Conservation (phyloP, 2,797 vertebrate genomes). For the Allobates femoralis region DNA sequence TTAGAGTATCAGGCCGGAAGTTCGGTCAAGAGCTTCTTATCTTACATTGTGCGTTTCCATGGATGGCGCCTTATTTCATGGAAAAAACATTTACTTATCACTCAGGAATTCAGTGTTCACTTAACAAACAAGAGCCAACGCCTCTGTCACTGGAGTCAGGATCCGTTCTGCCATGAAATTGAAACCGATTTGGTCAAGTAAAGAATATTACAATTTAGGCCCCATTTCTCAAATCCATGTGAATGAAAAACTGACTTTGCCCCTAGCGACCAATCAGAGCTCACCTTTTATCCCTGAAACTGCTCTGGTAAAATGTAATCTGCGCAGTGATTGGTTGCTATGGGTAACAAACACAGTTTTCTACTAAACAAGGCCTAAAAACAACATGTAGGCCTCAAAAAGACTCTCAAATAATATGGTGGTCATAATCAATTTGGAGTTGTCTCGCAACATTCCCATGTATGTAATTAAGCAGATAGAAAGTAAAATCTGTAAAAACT, state of each 20-base stretch:
- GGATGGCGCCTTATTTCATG: not conserved
- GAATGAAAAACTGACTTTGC: too few species aligned
- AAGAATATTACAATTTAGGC: not conserved
- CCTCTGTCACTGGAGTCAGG: too few species aligned
- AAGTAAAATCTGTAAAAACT: not conserved
- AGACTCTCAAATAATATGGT: not conserved
- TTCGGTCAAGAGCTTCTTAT: slow-evolving; percentile 14
- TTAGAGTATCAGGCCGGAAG: not conserved
- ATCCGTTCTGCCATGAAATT: not conserved
- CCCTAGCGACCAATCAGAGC: too few species aligned
- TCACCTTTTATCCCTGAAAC: too few species aligned
- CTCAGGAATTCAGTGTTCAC: not conserved
- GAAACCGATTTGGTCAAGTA: not conserved
- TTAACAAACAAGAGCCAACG: not conserved
- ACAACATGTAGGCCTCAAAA: too few species aligned
- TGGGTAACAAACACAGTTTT: too few species aligned
- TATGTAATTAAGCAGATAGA: not conserved
- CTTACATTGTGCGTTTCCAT: not conserved
- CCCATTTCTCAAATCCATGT: too few species aligned
- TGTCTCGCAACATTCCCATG: too few species aligned
- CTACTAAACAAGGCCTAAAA: too few species aligned
- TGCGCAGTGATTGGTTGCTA: too few species aligned
- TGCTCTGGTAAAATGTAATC: too few species aligned
- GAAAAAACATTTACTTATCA: slow-evolving; percentile 30
- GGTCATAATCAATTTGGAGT: too few species aligned